Percentiles rank a stretch among this genome's conserved stretches.
Conservation (phyloP, 35 echinoderm and acorn worm genomes). For the Strongylocentrotus purpuratus region DNA sequence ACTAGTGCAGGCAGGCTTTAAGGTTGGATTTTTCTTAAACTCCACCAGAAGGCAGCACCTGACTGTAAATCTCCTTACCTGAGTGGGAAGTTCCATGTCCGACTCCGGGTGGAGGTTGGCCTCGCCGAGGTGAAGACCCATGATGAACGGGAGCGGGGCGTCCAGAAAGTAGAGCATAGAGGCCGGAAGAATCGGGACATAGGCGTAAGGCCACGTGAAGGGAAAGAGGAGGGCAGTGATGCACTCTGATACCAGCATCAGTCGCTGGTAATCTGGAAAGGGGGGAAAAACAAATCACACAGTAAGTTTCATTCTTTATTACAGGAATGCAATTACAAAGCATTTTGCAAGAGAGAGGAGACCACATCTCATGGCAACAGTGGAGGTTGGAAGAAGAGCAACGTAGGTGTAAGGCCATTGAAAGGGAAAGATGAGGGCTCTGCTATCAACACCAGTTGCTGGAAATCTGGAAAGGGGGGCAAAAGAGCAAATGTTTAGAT, state of each 20-base stretch:
- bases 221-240: constrained; percentile 83
- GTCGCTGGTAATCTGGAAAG: constrained; percentile 87
- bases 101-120: constrained; percentile 62
- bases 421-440: constrained; percentile 95
- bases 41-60: too few species aligned
- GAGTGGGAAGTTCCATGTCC: constrained; percentile 80
- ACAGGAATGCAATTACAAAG: too few species aligned
- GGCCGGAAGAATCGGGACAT: constrained; percentile 94
- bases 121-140: constrained; percentile 89
- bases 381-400: constrained; percentile 92
- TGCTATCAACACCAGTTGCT: constrained; percentile 88
- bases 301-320: too few species aligned
- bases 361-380: too few species aligned
- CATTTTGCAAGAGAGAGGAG: too few species aligned
- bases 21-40: too few species aligned
- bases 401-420: constrained; percentile 94
- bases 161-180: constrained; percentile 96
- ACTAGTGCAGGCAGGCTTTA: too few species aligned
- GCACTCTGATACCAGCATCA: constrained; percentile 93
- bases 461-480: constrained; percentile 57
- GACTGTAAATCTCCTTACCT: too few species aligned
- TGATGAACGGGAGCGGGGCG: constrained; percentile 94
- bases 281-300: too few species aligned
- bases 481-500: too few species aligned
- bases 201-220: constrained; percentile 95